Evolutionary conservation across 2,888 invertebrate species (phyloP), one percentile per base, ranked within the genome.

Genomic region (Chloroclystis v-ata): DNA sequence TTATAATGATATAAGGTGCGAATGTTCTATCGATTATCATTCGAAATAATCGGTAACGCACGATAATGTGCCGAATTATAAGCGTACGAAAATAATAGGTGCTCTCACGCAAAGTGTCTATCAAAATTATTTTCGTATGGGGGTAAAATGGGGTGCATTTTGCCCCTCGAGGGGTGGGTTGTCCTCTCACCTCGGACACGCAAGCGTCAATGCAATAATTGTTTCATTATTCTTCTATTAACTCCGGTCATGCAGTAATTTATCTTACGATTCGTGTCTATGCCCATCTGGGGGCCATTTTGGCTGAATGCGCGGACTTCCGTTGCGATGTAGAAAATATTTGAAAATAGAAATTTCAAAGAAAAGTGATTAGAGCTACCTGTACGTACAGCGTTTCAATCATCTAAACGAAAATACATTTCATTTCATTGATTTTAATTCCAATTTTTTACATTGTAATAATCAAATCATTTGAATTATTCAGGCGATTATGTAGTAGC

Each of bases 151-250:
- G 82, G 79, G 79, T 59, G 63, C 43, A 65, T 68, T 73, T 78
- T 78, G 75, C 77, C 76, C 73, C 52, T 43, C 35, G 24, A n/a
- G 66, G 72, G 43, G 41, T 41, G 33, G 35, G 41, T 41, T 28
- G 35, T 69, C 60, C 69, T 68, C 74, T 69, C 72, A 66, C 69
- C 67, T 63, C 59, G 59, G 70, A 70, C 79, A 85, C 84, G 85
- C 84, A 71, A 82, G 72, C 78, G 78, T 73, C 81, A 74, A 78
- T 75, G 75, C 65, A 62, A 78, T 86, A 86, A 86, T 86, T 85
- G 84, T 85, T 84, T 82, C 85, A 86, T 86, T 86, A 86, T 84
- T 84, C 77, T 82, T 82, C 77, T 82, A 85, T 86, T 86, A 86
- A 86, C 85, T 86, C 80, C 75, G 67, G 69, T 77, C 74, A 69